A percentile compares a stretch with the other conserved stretches of the same genome.
Conservation (phyloP, 2,888 invertebrate species). For the Limenitis camilla region DNA sequence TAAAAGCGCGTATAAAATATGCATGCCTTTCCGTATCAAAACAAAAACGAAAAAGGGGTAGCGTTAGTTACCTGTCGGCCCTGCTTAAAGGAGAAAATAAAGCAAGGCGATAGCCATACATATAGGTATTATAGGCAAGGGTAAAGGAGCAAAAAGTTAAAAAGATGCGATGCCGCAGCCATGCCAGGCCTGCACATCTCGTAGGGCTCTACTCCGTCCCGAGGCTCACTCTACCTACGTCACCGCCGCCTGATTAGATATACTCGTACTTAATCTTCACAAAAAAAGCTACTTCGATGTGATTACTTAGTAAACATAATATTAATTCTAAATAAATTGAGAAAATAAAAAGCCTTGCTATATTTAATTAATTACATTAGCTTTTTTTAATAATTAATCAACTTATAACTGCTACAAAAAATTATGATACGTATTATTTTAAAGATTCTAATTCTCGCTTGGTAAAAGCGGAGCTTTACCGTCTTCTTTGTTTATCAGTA, state of each 20-base stretch:
- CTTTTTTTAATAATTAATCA: too few relatives aligned
- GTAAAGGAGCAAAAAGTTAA: constrained; percentile 64
- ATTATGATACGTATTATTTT: background rate
- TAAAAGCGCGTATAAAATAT: constrained; percentile 31
- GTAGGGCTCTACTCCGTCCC: constrained; percentile 48
- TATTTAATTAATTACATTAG: too few relatives aligned
- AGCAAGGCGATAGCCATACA: constrained; percentile 43
- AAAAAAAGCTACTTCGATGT: too few relatives aligned
- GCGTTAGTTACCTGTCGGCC: constrained; percentile 63
- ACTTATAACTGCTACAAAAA: constrained; percentile 4
- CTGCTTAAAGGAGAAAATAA: constrained; percentile 50
- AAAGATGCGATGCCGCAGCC: constrained; percentile 33
- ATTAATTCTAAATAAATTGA: too few relatives aligned
- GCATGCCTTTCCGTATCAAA: constrained; percentile 39
- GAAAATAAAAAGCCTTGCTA: too few relatives aligned
- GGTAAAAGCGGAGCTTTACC: background rate
- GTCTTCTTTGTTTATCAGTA: background rate
- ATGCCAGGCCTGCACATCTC: constrained; percentile 20
- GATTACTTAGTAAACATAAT: too few relatives aligned
- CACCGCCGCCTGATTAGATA: background rate
- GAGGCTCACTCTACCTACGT: constrained; percentile 33
- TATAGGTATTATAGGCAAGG: constrained; percentile 47
- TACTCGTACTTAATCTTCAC: too few relatives aligned
- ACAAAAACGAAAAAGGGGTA: constrained; percentile 55
- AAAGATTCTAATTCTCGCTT: too few relatives aligned